These are phyloP conservation scores for Steinernema khuongi DNA, from an alignment of 1,140 invertebrate genomes.

Conservation along the genomic window DNA sequence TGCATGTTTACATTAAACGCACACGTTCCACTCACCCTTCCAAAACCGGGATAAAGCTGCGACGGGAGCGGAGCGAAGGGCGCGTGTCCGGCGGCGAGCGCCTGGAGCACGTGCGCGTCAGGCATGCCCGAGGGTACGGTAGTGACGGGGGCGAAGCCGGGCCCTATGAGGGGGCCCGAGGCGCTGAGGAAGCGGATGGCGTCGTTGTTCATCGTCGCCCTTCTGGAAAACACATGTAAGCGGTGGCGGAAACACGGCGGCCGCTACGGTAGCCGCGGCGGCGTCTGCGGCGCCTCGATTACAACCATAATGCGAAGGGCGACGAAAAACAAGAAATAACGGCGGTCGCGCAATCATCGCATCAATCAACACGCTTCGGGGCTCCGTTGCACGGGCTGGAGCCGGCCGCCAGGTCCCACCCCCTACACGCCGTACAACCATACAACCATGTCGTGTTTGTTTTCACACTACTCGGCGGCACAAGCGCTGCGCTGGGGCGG, in stretches of 20 bases:
- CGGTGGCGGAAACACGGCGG: neutral
- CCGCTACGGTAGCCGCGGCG: neutral
- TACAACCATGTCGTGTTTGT: constrained; percentile 16
- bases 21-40: neutral
- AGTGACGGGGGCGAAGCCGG: neutral
- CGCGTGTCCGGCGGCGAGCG: neutral
- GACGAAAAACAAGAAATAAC: neutral
- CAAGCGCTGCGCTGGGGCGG: neutral
- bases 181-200: constrained; percentile 4
- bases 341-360: constrained; percentile 16
- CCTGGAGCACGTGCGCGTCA: neutral
- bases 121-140: neutral
- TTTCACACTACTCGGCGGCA: constrained; percentile 9
- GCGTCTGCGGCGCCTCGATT: neutral
- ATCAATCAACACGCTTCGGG: constrained; percentile 13
- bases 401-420: neutral
- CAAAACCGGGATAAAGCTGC: neutral
- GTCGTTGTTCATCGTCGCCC: constrained; percentile 11
- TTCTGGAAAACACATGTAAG: constrained; percentile 9
- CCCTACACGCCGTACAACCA: constrained; percentile 2
- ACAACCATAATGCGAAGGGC: neutral
- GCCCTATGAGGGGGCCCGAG: neutral
- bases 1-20: neutral
- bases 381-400: neutral
- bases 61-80: neutral